phyloP scores from a whole-genome alignment of 1,140 invertebrate genomes.

The Meloidogyne chitwoodi region DNA sequence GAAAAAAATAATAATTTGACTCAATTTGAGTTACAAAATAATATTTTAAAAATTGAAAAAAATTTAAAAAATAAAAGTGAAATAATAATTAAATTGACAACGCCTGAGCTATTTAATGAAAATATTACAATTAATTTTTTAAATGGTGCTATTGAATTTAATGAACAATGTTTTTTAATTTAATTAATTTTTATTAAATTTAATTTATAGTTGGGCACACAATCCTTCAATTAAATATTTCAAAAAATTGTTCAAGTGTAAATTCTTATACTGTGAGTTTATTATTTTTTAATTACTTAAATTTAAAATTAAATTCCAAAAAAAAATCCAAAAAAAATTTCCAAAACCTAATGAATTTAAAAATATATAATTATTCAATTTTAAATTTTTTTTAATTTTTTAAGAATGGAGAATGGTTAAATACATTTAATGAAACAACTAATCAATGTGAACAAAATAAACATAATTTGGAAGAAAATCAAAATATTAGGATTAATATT shows the following conservation, averaged over 20 bases:
- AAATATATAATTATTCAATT: not conserved
- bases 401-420: not conserved
- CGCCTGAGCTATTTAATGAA: not conserved
- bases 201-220: not conserved
- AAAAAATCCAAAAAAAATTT: too few relatives aligned
- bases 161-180: not conserved
- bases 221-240: not conserved
- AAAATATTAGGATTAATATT: not conserved
- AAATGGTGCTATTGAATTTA: not conserved
- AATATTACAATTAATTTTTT: not conserved
- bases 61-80: not conserved
- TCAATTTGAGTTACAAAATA: too few relatives aligned
- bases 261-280: not conserved
- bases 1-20: too few relatives aligned
- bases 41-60: not conserved
- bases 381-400: too few relatives aligned
- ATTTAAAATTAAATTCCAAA: too few relatives aligned
- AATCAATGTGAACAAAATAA: not conserved
- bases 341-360: too few relatives aligned
- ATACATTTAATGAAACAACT: not conserved
- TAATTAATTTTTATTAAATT: not conserved
- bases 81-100: not conserved
- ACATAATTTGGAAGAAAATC: not conserved
- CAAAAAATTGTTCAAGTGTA: not conserved
- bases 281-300: not conserved